Evolutionary conservation across 2,113 vertebrate genomes (phyloP), one percentile per base, ranked within the genome.

Genomic region (Acrocephalus kingi): DNA sequence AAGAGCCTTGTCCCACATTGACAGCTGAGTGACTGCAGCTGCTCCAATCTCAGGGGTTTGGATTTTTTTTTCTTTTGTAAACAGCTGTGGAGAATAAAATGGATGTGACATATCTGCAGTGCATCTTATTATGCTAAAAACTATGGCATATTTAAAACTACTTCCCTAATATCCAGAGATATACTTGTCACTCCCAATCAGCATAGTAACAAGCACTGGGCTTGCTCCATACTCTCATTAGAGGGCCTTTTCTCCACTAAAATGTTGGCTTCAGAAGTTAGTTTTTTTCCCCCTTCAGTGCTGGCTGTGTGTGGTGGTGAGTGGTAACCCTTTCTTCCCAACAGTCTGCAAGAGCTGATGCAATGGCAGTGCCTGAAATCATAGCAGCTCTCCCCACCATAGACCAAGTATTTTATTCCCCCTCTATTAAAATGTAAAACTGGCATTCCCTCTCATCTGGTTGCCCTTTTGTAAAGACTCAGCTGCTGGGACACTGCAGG

Each of bases 11-110:
- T 90, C 82, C 92, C 61, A 52, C 18, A 80, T 30, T 93, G 96
- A 95, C 93, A 94, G 90, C 87, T 94, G 94, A 96, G 85, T 87
- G 84, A 95, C 68, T 93, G 94, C 87, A 96, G 96, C 93, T 93
- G 90, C 93, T 97, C 68, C 88, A 55, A 2, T 66, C 79, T 85
- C 37, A 11, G 68, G 14, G 17, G 37, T 51, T 27, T 25, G 0
- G 43, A 15, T 43, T 24, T 84, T 77, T 73, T 90, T 87, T 49
- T 7, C 75, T 90, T 96, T 93, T 68, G 81, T 94, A 87, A 96
- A 93, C 96, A 95, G 93, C 93, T 96, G 84, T 91, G 51, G 78
- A 75, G 61, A 96, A 90, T 90, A 58, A 94, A 95, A 92, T 84
- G 83, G 68, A 87, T 94, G 79, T 78, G 74, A 84, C 87, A 87